Evolutionary conservation across 2,113 vertebrate genomes (phyloP).

Genomic region (Neoarius graeffei): DNA sequence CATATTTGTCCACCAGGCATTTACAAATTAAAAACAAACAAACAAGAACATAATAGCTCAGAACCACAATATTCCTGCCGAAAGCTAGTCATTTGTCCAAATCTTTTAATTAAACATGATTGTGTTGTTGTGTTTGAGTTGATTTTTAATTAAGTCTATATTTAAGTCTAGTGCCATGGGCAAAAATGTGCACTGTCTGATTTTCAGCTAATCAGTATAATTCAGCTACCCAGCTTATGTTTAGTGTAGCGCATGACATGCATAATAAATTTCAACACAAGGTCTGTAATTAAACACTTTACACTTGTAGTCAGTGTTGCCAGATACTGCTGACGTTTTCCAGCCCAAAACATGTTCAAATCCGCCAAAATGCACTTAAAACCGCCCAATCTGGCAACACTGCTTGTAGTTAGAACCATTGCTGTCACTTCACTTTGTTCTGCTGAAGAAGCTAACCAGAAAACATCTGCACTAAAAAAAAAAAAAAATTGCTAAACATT

Average conservation of each 20-base stretch:
- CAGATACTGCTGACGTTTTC: no score
- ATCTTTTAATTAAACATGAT: background rate
- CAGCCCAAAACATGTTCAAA: no score
- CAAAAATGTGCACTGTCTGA: background rate
- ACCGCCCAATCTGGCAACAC: no score
- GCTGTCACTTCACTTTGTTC: no score
- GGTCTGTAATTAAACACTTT: background rate
- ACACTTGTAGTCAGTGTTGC: background rate
- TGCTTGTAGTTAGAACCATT: background rate
- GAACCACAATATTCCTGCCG: background rate
- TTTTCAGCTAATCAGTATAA: background rate
- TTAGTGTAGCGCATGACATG: background rate
- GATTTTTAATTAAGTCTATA: background rate
- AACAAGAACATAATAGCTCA: background rate
- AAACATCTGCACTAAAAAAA: background rate
- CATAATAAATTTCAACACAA: background rate
- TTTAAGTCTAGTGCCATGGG: background rate
- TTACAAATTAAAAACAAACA: background rate
- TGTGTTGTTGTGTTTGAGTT: background rate
- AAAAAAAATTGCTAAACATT: background rate
- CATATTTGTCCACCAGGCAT: background rate
- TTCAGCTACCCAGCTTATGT: background rate
- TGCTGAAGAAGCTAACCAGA: no score
- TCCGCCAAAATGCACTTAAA: no score
- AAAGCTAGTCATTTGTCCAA: background rate